phyloP scores from a whole-genome alignment of 2,888 invertebrate species.

The Nymphalis urticae region DNA sequence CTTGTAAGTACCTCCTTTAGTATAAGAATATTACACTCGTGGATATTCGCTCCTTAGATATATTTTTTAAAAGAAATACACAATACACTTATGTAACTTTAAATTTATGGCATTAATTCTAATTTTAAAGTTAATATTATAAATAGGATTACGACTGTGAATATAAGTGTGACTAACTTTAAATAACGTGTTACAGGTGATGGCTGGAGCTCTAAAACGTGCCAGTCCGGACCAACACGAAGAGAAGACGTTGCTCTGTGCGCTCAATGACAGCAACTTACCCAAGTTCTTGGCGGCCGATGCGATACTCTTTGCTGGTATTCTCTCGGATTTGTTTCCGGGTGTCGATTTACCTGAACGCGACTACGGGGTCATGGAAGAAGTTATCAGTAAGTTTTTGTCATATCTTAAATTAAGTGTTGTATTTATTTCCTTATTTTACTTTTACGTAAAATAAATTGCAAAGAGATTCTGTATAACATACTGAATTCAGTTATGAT shows the following conservation, averaged over 20 bases:
- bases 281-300: constrained; percentile 95
- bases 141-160: too few species aligned
- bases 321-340: constrained; percentile 94
- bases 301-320: constrained; percentile 91
- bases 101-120: too few species aligned
- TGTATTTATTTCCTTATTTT: too few species aligned
- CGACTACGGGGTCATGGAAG: constrained; percentile 89
- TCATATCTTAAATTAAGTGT: too few species aligned
- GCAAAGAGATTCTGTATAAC: too few species aligned
- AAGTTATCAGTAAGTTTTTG: constrained; percentile 78
- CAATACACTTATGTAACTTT: too few species aligned
- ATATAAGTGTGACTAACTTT: not conserved
- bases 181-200: constrained; percentile 74
- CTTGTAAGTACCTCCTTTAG: constrained; percentile 71
- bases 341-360: constrained; percentile 89
- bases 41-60: too few species aligned
- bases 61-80: too few species aligned
- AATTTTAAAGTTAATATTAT: too few species aligned
- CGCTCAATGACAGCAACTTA: constrained; percentile 93
- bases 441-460: too few species aligned
- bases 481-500: too few species aligned
- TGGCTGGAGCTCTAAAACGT: constrained; percentile 94
- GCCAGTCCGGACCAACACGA: constrained; percentile 92
- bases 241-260: constrained; percentile 91
- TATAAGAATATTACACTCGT: not conserved